Conservation (phyloP, 2,113 vertebrate genomes). For the Crotalus viridis region DNA sequence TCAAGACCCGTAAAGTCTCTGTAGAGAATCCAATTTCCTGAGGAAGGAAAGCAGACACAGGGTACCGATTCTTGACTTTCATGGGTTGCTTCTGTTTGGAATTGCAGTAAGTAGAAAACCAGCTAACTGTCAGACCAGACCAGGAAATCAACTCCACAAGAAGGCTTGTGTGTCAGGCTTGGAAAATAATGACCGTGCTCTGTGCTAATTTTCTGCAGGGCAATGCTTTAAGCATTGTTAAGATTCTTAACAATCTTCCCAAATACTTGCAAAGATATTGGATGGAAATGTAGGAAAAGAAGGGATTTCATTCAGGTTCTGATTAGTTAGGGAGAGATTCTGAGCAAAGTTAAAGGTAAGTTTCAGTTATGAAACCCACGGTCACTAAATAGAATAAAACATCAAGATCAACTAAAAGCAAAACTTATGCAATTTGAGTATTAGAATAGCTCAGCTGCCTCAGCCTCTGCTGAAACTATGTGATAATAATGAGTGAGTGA, state of each 20-base stretch:
- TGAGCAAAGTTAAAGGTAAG: neutral
- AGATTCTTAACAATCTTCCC: neutral
- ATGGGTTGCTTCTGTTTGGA: neutral
- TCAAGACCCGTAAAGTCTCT: accelerated
- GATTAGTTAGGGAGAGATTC: neutral
- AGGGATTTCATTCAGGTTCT: neutral
- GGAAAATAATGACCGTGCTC: neutral
- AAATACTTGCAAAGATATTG: neutral
- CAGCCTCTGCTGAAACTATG: neutral
- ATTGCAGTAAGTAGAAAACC: neutral
- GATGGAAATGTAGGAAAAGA: neutral
- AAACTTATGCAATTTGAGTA: neutral
- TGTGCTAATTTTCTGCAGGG: neutral
- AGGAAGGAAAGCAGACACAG: neutral
- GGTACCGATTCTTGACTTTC: neutral
- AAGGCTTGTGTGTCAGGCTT: neutral
- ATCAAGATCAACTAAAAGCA: neutral
- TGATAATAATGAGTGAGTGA: conserved; percentile 27
- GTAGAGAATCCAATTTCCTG: neutral
- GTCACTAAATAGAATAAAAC: neutral
- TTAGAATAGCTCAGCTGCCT: conserved; percentile 4
- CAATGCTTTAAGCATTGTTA: neutral
- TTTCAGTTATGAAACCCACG: neutral
- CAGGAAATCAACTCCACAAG: neutral
- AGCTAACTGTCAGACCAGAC: neutral